Base-by-base conservation (phyloP, 2,888 invertebrate species). In the Pseudococcus jackbeardsleyi region DNA sequence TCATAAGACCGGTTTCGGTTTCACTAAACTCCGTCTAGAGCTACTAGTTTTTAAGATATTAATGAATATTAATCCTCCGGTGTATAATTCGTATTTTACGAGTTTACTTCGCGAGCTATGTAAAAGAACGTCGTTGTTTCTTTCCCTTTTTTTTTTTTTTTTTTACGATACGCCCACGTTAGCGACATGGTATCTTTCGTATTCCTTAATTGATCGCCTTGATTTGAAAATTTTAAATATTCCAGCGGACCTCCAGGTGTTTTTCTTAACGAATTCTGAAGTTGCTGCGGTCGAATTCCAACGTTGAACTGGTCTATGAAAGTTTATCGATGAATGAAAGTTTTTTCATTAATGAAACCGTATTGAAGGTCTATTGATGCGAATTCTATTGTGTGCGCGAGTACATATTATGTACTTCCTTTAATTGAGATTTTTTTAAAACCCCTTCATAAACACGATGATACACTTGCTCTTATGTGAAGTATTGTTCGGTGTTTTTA, bases 31-130 rank as follows among this genome's bases (percentile, higher is more conserved):
- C 77, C 77, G 77, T 42, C 77, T 33, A 54, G 54, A 77, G 77
- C 77, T 77, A 77, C 77, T 42, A 77, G 77, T 77, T 77, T 77
- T 33, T 68, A 77, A 77, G n/a, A 39, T 77, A 77, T 77, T 77
- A 77, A 77, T 77, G 77, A 77, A 77, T 77, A 77, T 42, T 77
- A 77, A 77, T 77, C 77, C 77, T 42, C 54, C 54, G n/a, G 77
- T 77, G 39, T 33, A 15, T 68, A 68, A 68, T 68, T 68, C 68
- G 68, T 68, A 68, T 68, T 68, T 68, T 39, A 42, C 77, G 77
- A 77, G 77, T 39, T 39, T 42, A 42, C 77, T 39, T 39, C 77
- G 39, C 39, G 26, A 26, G 42, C 12, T 33, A 33, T 33, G 77
- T 26, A 26, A 54, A 15, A 12, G n/a, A 54, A 54, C 54, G 54